Evolutionary conservation across 2,113 vertebrate species (phyloP).

Genomic region (Coturnix japonica): DNA sequence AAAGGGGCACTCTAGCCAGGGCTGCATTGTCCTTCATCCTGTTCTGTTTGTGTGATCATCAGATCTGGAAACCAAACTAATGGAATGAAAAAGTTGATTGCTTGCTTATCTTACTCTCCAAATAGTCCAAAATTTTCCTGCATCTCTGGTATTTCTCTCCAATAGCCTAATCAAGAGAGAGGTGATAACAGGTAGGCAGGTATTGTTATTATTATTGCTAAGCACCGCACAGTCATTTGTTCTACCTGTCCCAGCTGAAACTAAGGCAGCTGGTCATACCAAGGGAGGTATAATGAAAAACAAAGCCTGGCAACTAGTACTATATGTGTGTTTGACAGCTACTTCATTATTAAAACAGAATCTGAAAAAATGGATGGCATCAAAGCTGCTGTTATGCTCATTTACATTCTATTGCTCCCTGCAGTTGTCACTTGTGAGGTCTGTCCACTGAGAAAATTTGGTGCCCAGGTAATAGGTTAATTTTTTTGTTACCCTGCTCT

Average conservation of each 20-base stretch:
- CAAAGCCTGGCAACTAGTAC: not conserved
- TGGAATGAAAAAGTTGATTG: not conserved
- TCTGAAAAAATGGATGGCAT: not conserved
- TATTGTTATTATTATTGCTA: too few species aligned
- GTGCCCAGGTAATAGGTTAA: not conserved
- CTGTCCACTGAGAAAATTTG: not conserved
- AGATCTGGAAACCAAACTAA: not conserved
- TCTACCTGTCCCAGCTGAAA: too few species aligned
- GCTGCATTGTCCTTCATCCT: not conserved
- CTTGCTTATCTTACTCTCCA: not conserved
- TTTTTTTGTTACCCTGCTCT: not conserved
- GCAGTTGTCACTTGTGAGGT: not conserved
- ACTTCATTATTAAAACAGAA: not conserved
- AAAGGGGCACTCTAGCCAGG: not conserved
- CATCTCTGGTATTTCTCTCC: not conserved
- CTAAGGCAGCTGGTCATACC: not conserved
- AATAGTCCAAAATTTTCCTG: not conserved
- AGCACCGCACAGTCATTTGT: too few species aligned
- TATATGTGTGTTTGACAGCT: not conserved
- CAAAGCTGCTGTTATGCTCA: accelerated
- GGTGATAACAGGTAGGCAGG: not conserved
- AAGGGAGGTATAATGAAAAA: not conserved
- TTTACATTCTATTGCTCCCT: not conserved
- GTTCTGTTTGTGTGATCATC: not conserved
- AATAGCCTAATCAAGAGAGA: not conserved